Evolutionary conservation across 2,888 invertebrate species (phyloP).

Genomic region (Aleiodes testaceus): DNA sequence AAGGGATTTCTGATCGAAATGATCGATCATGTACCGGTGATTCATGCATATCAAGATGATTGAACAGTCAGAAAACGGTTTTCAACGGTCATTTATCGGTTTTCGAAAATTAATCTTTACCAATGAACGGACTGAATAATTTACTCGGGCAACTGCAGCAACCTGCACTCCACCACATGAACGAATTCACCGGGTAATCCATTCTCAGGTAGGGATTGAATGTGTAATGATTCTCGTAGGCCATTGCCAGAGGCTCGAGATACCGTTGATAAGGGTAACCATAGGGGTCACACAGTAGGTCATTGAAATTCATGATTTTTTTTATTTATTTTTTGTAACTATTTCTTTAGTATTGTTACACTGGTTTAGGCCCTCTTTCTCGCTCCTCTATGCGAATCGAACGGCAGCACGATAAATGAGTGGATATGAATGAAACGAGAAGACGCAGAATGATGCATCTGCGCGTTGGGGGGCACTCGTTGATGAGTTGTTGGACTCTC

Average conservation of each 20-base stretch:
- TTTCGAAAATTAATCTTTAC: too few species aligned
- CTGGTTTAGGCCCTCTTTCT: neutral
- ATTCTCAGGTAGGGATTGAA: constrained; percentile 15
- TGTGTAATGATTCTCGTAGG: constrained; percentile 29
- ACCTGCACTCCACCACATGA: constrained; percentile 8
- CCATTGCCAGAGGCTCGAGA: constrained; percentile 10
- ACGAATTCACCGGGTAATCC: constrained; percentile 29
- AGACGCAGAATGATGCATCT: constrained; percentile 34
- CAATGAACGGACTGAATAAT: neutral
- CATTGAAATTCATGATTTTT: constrained; percentile 16
- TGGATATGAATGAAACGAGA: constrained; percentile 25
- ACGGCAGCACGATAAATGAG: neutral
- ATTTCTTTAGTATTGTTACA: too few species aligned
- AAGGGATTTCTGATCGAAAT: too few species aligned
- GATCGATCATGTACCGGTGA: too few species aligned
- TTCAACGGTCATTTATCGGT: too few species aligned
- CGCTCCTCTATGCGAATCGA: too few species aligned
- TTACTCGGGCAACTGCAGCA: constrained; percentile 11
- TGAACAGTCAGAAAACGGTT: too few species aligned
- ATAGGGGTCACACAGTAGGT: constrained; percentile 5
- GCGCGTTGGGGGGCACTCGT: constrained; percentile 39
- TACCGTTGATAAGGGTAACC: constrained; percentile 5
- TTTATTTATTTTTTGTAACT: neutral
- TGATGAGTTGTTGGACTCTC: constrained; percentile 31
- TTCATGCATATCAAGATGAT: too few species aligned